A percentile compares a stretch with the other conserved stretches of the same genome.
These are phyloP conservation scores for Papilio glaucus DNA, from an alignment of 1,140 invertebrate species.

Conservation along the genomic window DNA sequence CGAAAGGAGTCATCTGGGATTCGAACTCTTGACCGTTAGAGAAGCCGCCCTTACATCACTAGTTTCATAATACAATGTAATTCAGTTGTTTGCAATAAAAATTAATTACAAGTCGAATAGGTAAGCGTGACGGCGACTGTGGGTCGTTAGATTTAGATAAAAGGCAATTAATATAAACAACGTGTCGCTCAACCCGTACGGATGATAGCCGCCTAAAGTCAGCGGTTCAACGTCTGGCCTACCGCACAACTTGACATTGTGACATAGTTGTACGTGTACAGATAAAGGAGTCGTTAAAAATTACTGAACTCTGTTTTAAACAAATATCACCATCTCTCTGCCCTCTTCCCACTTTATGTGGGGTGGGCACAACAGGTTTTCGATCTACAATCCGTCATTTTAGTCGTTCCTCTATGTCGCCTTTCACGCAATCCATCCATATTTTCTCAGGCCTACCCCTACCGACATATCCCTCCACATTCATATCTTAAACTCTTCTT, in stretches of 20 bases:
- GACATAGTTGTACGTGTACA: slow-evolving; percentile 6
- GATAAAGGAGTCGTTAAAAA: slow-evolving; percentile 29
- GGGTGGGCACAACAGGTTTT: too few species aligned
- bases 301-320: slow-evolving; percentile 6
- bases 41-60: background rate
- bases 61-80: slow-evolving; percentile 3
- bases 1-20: too few species aligned
- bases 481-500: too few species aligned
- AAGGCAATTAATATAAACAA: slow-evolving; percentile 14
- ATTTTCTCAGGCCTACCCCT: too few species aligned
- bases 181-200: background rate
- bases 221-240: background rate
- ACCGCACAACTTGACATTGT: slow-evolving; percentile 13
- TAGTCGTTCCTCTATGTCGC: too few species aligned
- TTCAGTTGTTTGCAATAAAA: background rate
- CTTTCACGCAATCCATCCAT: too few species aligned
- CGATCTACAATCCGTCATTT: too few species aligned
- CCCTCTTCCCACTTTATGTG: too few species aligned
- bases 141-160: slow-evolving; percentile 13
- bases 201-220: slow-evolving; percentile 22
- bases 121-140: background rate
- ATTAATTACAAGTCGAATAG: slow-evolving; percentile 2
- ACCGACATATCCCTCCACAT: too few species aligned
- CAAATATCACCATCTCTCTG: too few species aligned
- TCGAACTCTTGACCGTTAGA: background rate